phyloP scores from a whole-genome alignment of 2,797 vertebrate genomes.

The Hephaestus fuliginosus region DNA sequence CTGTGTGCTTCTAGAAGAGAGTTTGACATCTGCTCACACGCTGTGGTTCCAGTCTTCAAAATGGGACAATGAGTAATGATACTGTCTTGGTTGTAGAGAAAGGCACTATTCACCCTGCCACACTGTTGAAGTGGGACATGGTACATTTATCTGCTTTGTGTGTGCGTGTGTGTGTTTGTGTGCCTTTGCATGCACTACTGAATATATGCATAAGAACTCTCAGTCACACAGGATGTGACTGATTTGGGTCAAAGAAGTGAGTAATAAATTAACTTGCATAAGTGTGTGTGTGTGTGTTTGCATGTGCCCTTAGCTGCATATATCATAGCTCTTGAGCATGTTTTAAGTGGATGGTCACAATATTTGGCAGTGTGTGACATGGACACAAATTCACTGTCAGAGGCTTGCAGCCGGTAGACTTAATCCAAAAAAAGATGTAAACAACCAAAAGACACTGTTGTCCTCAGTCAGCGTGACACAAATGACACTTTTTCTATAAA shows the following conservation, averaged over 20 bases:
- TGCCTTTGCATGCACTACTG: constrained; percentile 53
- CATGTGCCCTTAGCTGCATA: constrained; percentile 56
- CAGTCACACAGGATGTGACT: constrained; percentile 76
- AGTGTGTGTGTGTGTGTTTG: constrained; percentile 57
- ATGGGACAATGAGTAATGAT: constrained; percentile 68
- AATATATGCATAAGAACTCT: constrained; percentile 62
- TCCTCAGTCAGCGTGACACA: constrained; percentile 43
- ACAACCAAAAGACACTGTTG: constrained; percentile 38
- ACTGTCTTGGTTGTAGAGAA: constrained; percentile 38
- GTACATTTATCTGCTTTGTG: constrained; percentile 42
- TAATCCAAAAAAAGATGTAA: constrained; percentile 48
- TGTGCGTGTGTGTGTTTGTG: constrained; percentile 30
- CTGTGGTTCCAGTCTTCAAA: constrained; percentile 53
- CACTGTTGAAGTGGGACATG: constrained; percentile 37
- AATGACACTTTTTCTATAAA: constrained; percentile 40
- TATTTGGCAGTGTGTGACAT: constrained; percentile 65
- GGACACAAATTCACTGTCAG: constrained; percentile 61
- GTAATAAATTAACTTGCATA: constrained; percentile 78
- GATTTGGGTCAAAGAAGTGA: constrained; percentile 83
- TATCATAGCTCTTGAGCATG: constrained; percentile 58
- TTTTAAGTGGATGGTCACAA: constrained; percentile 64
- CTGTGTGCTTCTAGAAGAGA: constrained; percentile 30
- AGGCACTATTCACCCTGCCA: constrained; percentile 30
- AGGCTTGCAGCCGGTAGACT: constrained; percentile 58
- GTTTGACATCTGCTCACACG: constrained; percentile 50